Evolutionary conservation across 2,797 vertebrate species (phyloP), one percentile per base, ranked within the genome.

Genomic region (Botia kubotai): DNA sequence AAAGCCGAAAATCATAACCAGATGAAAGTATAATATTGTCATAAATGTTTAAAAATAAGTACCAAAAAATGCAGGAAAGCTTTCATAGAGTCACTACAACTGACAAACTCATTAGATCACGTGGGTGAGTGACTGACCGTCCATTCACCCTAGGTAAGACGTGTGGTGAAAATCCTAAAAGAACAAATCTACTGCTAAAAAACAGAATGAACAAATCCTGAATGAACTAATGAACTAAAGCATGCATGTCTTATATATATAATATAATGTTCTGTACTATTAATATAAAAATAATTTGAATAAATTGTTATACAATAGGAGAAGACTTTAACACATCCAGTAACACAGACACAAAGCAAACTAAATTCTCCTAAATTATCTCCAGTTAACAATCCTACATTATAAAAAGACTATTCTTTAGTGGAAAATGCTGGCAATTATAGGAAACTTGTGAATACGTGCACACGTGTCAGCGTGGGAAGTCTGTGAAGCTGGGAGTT

Each of bases 401-500:
- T 21, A 69, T 62, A 67, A 14, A 80, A 76, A 48, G 1, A 17
- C 43, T 23, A 50, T 26, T 39, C 48, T 72, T 33, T 33, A 33
- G 3, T 12, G n/a, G 11, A 81, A 72, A 46, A 46, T 14, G 5
- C 2, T 65, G 53, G n/a, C 48, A 19, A 8, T 81, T 36, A 65
- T 66, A 43, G 53, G 68, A 84, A 80, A 80, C 43, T 11, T 69
- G 52, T 46, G 55, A 73, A 77, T 39, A 26, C 53, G 53, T 52
- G 76, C 82, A 84, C 69, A 80, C 77, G 78, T 39, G 71, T 82
- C 55, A 12, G 48, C 71, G 78, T 81, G 78, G 73, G 78, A 84
- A 26, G 68, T 68, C 71, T 80, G 50, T 58, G 26, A 68, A 43
- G 62, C 19, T 19, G 2, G 4, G 19, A 8, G 53, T 39, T 53